A percentile compares a stretch with the other conserved stretches of the same genome.
These are phyloP conservation scores for Poecile atricapillus DNA, from an alignment of 2,113 vertebrate species.

Conservation along the genomic window DNA sequence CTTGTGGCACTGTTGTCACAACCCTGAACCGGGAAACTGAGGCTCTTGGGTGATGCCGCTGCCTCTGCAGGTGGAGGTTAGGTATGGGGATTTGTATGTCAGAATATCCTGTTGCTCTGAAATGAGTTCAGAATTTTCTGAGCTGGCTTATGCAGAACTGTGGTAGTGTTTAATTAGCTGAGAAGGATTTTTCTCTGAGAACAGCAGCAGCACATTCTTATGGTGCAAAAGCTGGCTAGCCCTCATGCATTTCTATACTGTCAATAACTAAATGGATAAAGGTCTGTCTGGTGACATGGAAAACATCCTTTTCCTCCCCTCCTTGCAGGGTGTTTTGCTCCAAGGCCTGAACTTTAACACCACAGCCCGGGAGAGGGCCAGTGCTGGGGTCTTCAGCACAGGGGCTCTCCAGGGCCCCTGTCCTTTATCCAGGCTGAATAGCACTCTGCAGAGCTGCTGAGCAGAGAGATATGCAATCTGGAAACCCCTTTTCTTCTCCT, in stretches of 20 bases:
- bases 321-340: neutral
- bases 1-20: neutral
- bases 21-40: neutral
- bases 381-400: fast-evolving
- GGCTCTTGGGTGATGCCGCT: fast-evolving
- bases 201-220: neutral
- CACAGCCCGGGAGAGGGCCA: neutral
- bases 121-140: neutral
- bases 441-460: neutral
- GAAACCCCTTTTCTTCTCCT: neutral
- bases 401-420: neutral
- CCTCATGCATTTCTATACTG: neutral
- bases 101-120: neutral
- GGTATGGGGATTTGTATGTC: neutral
- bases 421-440: slow-evolving; percentile 22
- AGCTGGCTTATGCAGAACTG: neutral
- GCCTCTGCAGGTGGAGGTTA: fast-evolving
- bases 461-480: neutral
- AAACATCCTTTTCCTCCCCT: neutral
- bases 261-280: neutral
- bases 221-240: neutral
- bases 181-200: neutral
- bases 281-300: neutral
- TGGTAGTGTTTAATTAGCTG: neutral
- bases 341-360: neutral